A percentile compares a stretch with the other conserved stretches of the same genome.
These are phyloP conservation scores for Macrophya annulata DNA, from an alignment of 2,888 invertebrate species.

Conservation along the genomic window DNA sequence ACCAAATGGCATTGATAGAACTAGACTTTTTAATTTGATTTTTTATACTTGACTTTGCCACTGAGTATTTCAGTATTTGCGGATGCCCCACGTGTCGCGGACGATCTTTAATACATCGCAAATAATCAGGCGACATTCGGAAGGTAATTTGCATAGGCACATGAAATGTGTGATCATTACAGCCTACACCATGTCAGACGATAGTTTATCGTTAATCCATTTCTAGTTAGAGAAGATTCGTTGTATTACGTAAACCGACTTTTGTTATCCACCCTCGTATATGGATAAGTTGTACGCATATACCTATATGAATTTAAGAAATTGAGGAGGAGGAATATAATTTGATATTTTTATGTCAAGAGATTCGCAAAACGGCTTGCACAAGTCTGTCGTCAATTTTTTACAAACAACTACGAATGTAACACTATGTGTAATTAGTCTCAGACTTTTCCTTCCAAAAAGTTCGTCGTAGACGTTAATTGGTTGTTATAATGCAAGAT, in stretches of 20 bases:
- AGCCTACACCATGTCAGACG: neutral
- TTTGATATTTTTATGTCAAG: neutral
- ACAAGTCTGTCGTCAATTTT: neutral
- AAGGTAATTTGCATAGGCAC: neutral
- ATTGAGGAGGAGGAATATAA: neutral
- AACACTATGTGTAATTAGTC: too few species aligned
- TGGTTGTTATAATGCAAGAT: too few species aligned
- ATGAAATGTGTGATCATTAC: neutral
- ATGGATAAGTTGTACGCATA: neutral
- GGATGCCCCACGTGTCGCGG: slow-evolving; percentile 16
- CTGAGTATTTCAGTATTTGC: slow-evolving; percentile 59
- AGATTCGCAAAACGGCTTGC: neutral
- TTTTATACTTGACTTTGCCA: slow-evolving; percentile 58
- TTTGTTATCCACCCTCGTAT: neutral
- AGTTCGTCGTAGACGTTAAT: too few species aligned
- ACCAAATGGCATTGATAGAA: slow-evolving; percentile 77
- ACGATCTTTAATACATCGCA: slow-evolving; percentile 10
- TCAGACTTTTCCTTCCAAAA: too few species aligned
- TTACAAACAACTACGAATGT: neutral
- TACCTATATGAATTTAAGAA: neutral
- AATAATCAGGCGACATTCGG: neutral
- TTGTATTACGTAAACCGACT: neutral
- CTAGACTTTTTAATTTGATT: slow-evolving; percentile 74
- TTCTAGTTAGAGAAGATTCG: neutral
- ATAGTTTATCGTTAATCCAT: neutral